These are phyloP conservation scores for Coelopa frigida DNA, from an alignment of 1,140 invertebrate species.

Conservation along the genomic window DNA sequence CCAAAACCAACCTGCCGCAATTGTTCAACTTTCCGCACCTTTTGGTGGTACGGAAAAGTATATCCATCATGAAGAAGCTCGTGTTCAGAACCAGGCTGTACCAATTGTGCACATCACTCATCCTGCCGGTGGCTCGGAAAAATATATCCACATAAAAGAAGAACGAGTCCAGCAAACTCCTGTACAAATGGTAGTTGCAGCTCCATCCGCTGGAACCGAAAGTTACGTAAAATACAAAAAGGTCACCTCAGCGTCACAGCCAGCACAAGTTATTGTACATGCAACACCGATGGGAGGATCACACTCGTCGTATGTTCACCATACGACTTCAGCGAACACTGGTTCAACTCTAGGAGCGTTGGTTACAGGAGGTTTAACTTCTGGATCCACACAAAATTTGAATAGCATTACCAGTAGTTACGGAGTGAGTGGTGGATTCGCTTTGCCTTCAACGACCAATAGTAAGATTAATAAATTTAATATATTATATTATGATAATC, in stretches of 20 bases:
- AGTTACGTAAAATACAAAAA: conserved; percentile 27
- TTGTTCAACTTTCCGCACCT: conserved; percentile 20
- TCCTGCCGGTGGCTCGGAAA: conserved; percentile 15
- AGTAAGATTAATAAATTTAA: no score
- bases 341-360: conserved; percentile 11
- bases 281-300: conserved; percentile 14
- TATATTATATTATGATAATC: no score
- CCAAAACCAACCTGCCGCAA: conserved; percentile 12
- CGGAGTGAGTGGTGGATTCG: no score
- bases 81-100: conserved; percentile 15
- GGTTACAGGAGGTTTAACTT: conserved; percentile 17
- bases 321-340: conserved; percentile 5
- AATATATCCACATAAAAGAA: conserved; percentile 14
- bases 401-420: no score
- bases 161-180: conserved; percentile 15
- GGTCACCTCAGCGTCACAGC: conserved; percentile 17
- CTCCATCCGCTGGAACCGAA: conserved; percentile 25
- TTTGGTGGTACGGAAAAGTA: conserved; percentile 26
- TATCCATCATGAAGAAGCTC: conserved; percentile 30
- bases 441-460: no score
- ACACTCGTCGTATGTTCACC: conserved; percentile 21
- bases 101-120: conserved; percentile 8
- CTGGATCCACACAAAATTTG: conserved; percentile 20
- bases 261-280: conserved; percentile 19
- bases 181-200: conserved; percentile 15